These are phyloP conservation scores for Mesopsocus fuscifrons DNA, from an alignment of 2,888 invertebrate species.

Conservation along the genomic window DNA sequence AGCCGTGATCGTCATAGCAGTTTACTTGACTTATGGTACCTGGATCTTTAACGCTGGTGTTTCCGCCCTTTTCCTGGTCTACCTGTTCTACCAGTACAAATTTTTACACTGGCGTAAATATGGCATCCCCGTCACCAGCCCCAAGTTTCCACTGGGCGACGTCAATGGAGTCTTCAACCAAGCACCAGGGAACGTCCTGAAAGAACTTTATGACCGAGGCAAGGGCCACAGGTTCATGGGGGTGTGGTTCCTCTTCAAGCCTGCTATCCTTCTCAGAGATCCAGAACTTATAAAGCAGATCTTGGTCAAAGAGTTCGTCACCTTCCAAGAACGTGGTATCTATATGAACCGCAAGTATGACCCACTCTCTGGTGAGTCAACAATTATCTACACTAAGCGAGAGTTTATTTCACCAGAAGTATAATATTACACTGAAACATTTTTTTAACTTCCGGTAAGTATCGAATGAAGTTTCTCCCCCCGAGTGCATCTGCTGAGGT, in stretches of 20 bases:
- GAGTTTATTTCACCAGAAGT: too few species aligned
- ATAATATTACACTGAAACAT: too few species aligned
- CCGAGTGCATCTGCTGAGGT: too few species aligned
- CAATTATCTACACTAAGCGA: background rate
- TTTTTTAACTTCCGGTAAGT: too few species aligned
- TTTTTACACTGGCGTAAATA: conserved; percentile 8
- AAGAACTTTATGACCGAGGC: background rate
- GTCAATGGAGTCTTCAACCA: background rate
- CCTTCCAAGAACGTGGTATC: conserved; percentile 45
- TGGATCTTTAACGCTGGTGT: background rate
- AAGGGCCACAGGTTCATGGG: background rate
- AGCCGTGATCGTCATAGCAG: background rate
- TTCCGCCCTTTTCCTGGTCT: background rate
- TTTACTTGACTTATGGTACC: background rate
- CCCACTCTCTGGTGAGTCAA: conserved; percentile 28
- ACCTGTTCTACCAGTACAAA: background rate
- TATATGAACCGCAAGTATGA: conserved; percentile 39
- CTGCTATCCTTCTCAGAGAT: conserved; percentile 40
- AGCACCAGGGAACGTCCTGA: background rate
- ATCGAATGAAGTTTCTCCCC: too few species aligned
- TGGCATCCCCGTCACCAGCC: conserved; percentile 10
- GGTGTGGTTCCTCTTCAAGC: conserved; percentile 24
- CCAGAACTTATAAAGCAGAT: conserved; percentile 35
- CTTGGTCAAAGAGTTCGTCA: conserved; percentile 37
- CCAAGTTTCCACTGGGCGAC: conserved; percentile 10